Evolutionary conservation across 2,888 invertebrate species (phyloP), one percentile per base, ranked within the genome.

Genomic region (Drosophila neutralis): DNA sequence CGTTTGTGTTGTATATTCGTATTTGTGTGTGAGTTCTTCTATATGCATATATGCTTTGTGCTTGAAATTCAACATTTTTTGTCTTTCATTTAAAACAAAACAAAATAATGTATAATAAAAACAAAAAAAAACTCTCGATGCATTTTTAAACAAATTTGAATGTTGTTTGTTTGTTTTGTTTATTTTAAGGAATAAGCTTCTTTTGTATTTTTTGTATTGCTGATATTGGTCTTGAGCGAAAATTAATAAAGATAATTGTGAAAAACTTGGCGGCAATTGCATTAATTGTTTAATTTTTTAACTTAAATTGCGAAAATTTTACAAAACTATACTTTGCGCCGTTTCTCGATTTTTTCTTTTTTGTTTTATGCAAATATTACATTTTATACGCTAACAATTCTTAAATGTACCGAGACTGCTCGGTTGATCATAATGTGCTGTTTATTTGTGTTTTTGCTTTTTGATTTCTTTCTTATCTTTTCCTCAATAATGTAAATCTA

Each of bases 261-360:
- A 75, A 83, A 78, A 77, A 67, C 51, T 69, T 71, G 82, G 73
- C 78, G 78, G 58, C 77, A 73, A 85, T 77, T 79, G 82, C 79
- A 77, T 74, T 74, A 78, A 71, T 75, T 86, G 68, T 77, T 80
- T 67, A 54, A 69, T 69, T 61, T 18, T 29, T 65, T 69, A 88
- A 91, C 80, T 78, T 79, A 82, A 89, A 81, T 84, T 86, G 73
- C 82, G 78, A 83, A 88, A 87, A 78, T 91, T 91, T 74, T 91
- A 86, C 88, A 91, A 88, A 91, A 89, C 79, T 59, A 86, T 88
- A 88, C 62, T 76, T 85, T 80, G 80, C 78, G 78, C 75, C 80
- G 52, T 73, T 69, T 58, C 65, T 63, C 51, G 27, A 45, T 53
- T 61, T 36, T 57, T 3, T 27, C 3, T 27, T 27, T 64, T 61